Conservation (phyloP, 23 tunicate species). For the Trididemnum clinides region DNA sequence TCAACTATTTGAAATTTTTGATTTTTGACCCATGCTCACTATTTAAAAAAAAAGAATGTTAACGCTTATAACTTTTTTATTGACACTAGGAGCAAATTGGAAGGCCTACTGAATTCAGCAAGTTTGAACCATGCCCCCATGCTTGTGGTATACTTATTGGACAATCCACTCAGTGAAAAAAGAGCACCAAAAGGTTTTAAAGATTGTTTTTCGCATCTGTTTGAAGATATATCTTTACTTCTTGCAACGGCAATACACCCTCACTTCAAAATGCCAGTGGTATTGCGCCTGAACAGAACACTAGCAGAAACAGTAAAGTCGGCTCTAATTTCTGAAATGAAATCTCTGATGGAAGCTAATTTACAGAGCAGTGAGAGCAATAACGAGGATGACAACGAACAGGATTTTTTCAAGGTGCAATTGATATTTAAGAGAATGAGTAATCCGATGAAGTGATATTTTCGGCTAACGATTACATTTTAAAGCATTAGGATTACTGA, state of each 20-base stretch:
- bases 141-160: constrained; percentile 8
- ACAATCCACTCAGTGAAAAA: background rate
- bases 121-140: background rate
- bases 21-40: no score
- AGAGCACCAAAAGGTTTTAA: constrained; percentile 17
- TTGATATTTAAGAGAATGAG: background rate
- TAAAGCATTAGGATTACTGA: background rate
- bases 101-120: background rate
- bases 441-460: no score
- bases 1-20: no score
- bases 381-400: background rate
- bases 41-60: background rate
- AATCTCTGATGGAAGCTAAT: background rate
- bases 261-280: constrained; percentile 8
- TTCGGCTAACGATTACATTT: no score
- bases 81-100: constrained; percentile 2
- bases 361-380: background rate
- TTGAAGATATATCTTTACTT: background rate
- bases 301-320: background rate
- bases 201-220: background rate
- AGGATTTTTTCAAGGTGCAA: constrained; percentile 19
- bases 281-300: background rate
- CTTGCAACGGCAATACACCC: constrained; percentile 8
- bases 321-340: background rate
- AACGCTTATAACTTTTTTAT: background rate